phyloP scores from a whole-genome alignment of 2,888 invertebrate genomes.

The Capitulum mitella region DNA sequence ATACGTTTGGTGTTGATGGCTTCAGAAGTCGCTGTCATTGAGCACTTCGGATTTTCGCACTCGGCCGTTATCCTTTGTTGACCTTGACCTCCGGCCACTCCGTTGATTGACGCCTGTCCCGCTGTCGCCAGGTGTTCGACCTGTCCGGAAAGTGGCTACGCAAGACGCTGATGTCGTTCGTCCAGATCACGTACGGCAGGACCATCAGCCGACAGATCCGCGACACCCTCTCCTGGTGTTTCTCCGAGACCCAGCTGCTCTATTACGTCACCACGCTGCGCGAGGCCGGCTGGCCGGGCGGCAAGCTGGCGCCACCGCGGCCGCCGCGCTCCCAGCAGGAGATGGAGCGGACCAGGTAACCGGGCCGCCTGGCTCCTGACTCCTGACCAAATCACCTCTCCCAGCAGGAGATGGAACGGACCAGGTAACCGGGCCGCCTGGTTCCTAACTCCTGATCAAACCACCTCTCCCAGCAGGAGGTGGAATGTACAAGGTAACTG shows the following conservation, averaged over 20 bases:
- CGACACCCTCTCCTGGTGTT: constrained; percentile 33
- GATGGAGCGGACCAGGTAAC: constrained; percentile 45
- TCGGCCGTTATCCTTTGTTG: too few relatives aligned
- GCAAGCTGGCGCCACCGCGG: constrained; percentile 55
- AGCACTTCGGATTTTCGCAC: too few relatives aligned
- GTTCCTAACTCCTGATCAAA: too few relatives aligned
- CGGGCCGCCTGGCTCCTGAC: too few relatives aligned
- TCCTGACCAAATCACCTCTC: too few relatives aligned
- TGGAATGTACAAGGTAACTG: constrained; percentile 43
- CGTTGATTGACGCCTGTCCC: neutral
- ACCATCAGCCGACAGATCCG: constrained; percentile 60
- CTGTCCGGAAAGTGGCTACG: constrained; percentile 79
- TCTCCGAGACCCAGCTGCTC: constrained; percentile 72
- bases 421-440: constrained; percentile 36
- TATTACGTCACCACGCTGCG: constrained; percentile 73
- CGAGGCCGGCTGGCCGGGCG: constrained; percentile 85
- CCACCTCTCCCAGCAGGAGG: constrained; percentile 53
- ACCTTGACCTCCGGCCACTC: too few relatives aligned
- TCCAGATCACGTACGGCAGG: constrained; percentile 83
- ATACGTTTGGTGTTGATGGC: too few relatives aligned
- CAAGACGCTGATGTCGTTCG: constrained; percentile 79
- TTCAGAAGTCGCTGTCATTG: too few relatives aligned
- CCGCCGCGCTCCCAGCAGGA: constrained; percentile 50
- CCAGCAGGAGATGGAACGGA: constrained; percentile 52
- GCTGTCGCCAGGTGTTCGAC: constrained; percentile 58